Percentiles rank a stretch among this genome's conserved stretches.
Conservation (phyloP, 2,888 invertebrate species). For the Habroteleia sp. region DNA sequence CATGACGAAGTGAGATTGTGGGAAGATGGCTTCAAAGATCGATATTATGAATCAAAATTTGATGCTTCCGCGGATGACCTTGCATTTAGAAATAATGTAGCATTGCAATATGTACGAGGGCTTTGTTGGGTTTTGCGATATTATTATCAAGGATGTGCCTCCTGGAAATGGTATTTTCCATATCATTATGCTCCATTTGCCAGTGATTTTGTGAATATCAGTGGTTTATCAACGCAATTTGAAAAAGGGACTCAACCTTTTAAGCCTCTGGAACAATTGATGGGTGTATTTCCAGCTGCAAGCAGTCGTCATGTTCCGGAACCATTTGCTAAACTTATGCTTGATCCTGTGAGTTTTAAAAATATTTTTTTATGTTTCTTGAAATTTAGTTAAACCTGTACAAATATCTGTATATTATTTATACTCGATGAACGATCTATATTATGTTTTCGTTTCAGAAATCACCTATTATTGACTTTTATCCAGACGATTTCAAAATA, state of each 20-base stretch:
- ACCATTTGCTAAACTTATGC: slow-evolving; percentile 97
- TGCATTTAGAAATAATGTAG: slow-evolving; percentile 94
- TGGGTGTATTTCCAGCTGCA: slow-evolving; percentile 99
- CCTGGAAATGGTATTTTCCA: slow-evolving; percentile 99
- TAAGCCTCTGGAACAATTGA: slow-evolving; percentile 97
- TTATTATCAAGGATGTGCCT: slow-evolving; percentile 99
- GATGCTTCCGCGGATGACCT: slow-evolving; percentile 88
- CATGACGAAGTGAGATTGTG: slow-evolving; percentile 95
- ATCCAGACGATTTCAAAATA: slow-evolving; percentile 98
- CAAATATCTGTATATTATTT: too few species aligned
- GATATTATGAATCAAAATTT: slow-evolving; percentile 98
- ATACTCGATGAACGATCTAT: too few species aligned
- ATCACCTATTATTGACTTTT: slow-evolving; percentile 98
- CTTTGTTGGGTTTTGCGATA: slow-evolving; percentile 99
- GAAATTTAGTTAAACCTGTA: too few species aligned
- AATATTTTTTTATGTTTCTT: too few species aligned
- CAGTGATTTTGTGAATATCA: slow-evolving; percentile 97
- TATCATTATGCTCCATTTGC: slow-evolving; percentile 99
- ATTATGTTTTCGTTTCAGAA: slow-evolving; percentile 83
- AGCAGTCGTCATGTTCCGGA: slow-evolving; percentile 95
- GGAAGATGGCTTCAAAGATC: slow-evolving; percentile 98
- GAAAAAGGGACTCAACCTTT: slow-evolving; percentile 96
- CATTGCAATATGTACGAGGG: slow-evolving; percentile 96
- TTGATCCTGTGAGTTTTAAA: slow-evolving; percentile 86
- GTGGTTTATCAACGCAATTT: slow-evolving; percentile 92